These are phyloP conservation scores for Colostygia pectinataria DNA, from an alignment of 2,888 invertebrate genomes.

Conservation along the genomic window DNA sequence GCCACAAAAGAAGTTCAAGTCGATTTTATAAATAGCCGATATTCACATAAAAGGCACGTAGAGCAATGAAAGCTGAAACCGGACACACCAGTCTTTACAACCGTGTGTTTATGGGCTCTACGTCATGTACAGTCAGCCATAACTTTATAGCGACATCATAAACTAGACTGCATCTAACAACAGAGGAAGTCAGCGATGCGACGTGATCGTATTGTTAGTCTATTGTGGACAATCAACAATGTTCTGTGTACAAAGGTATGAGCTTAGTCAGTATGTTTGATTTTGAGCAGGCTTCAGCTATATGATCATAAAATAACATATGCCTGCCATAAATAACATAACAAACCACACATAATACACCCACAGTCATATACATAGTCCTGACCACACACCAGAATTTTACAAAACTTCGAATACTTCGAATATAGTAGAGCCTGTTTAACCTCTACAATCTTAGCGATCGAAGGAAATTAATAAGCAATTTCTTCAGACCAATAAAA, in stretches of 20 bases:
- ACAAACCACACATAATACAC: too few relatives aligned
- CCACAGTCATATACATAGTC: too few relatives aligned
- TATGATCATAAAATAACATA: too few relatives aligned
- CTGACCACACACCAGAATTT: too few relatives aligned
- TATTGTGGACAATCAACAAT: slow-evolving; percentile 31
- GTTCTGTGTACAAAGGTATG: slow-evolving; percentile 3
- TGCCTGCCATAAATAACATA: too few relatives aligned
- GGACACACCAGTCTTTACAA: slow-evolving; percentile 44
- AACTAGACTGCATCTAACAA: slow-evolving; percentile 40
- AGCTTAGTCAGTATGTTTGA: background rate
- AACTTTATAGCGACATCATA: slow-evolving; percentile 51
- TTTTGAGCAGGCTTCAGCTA: background rate
- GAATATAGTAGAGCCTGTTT: too few relatives aligned
- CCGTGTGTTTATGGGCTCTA: slow-evolving; percentile 49
- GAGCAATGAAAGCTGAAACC: slow-evolving; percentile 33
- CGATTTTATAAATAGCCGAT: slow-evolving; percentile 28
- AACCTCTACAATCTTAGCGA: slow-evolving; percentile 2
- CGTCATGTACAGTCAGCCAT: slow-evolving; percentile 45
- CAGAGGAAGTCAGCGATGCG: slow-evolving; percentile 37
- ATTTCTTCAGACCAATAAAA: slow-evolving; percentile 23
- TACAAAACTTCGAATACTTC: too few relatives aligned
- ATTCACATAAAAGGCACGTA: slow-evolving; percentile 34
- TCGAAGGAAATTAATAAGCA: slow-evolving; percentile 16
- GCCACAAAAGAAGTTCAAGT: slow-evolving; percentile 8
- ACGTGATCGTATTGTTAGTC: slow-evolving; percentile 36